phyloP scores from a whole-genome alignment of 2,113 vertebrate genomes.

The Neomonachus schauinslandi region DNA sequence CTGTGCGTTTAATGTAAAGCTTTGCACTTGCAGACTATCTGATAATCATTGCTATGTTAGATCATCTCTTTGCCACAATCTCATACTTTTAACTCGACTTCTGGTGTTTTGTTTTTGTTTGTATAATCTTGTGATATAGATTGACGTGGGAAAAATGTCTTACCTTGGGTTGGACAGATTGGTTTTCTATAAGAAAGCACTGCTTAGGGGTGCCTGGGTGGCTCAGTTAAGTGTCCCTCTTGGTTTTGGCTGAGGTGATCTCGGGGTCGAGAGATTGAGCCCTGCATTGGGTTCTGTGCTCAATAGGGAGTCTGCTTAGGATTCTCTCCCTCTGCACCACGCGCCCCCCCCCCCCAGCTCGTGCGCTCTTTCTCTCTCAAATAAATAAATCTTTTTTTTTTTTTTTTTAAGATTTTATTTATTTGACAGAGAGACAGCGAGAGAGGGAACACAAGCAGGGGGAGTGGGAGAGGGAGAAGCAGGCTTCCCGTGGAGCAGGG shows the following conservation, averaged over 20 bases:
- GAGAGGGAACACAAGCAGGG: too few relatives aligned
- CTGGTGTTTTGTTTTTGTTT: background rate
- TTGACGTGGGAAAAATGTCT: background rate
- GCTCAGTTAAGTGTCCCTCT: background rate
- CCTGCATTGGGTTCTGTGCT: background rate
- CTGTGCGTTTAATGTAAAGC: background rate
- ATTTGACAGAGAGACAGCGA: too few relatives aligned
- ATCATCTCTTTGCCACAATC: background rate
- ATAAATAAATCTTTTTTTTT: background rate
- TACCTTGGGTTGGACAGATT: background rate
- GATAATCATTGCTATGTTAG: background rate
- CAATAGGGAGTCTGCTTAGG: background rate
- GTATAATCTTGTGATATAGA: background rate
- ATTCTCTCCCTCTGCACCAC: background rate
- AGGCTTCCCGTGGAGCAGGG: too few relatives aligned
- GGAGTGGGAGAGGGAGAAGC: too few relatives aligned
- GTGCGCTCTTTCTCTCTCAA: background rate
- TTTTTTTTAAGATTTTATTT: too few relatives aligned
- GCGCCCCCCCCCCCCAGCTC: too few relatives aligned
- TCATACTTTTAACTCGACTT: background rate
- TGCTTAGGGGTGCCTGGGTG: background rate
- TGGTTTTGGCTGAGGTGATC: background rate
- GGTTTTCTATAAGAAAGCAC: background rate
- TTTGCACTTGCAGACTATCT: constrained; percentile 19
- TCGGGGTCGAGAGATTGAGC: background rate